These are phyloP conservation scores for Unio pictorum DNA, from an alignment of 2,888 invertebrate genomes.

Conservation along the genomic window DNA sequence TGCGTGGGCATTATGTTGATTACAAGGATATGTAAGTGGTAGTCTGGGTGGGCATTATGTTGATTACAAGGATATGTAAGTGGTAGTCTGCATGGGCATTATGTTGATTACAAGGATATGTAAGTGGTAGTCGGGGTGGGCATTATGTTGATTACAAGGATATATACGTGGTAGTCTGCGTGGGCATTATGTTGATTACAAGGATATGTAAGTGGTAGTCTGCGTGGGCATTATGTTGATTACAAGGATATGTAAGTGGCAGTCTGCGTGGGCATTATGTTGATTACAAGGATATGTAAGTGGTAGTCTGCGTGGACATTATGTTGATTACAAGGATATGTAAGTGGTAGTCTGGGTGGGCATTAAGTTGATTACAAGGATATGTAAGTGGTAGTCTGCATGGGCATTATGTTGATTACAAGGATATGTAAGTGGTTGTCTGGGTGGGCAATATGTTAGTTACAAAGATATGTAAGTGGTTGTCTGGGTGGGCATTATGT, in stretches of 20 bases:
- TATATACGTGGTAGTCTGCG: slow-evolving; percentile 42
- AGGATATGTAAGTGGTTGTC: slow-evolving; percentile 54
- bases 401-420: slow-evolving; percentile 52
- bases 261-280: slow-evolving; percentile 16
- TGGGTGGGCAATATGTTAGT: slow-evolving; percentile 39
- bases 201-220: slow-evolving; percentile 54
- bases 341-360: slow-evolving; percentile 29
- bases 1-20: slow-evolving; percentile 39
- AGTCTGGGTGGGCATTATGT: slow-evolving; percentile 17
- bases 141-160: slow-evolving; percentile 60
- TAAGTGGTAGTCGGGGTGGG: slow-evolving; percentile 28
- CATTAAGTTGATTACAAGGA: slow-evolving; percentile 60
- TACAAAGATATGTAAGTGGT: slow-evolving; percentile 62
- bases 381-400: slow-evolving; percentile 42
- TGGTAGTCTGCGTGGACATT: slow-evolving; percentile 1
- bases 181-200: slow-evolving; percentile 53
- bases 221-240: slow-evolving; percentile 39
- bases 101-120: slow-evolving; percentile 64
- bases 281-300: slow-evolving; percentile 65
- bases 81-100: slow-evolving; percentile 2
- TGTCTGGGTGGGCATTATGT: no score
- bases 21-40: slow-evolving; percentile 62
- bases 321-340: slow-evolving; percentile 64
- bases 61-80: slow-evolving; percentile 65
- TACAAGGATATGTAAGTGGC: slow-evolving; percentile 62